Base-by-base conservation (phyloP, 2,888 invertebrate species). In the Bhutanitis thaidina region DNA sequence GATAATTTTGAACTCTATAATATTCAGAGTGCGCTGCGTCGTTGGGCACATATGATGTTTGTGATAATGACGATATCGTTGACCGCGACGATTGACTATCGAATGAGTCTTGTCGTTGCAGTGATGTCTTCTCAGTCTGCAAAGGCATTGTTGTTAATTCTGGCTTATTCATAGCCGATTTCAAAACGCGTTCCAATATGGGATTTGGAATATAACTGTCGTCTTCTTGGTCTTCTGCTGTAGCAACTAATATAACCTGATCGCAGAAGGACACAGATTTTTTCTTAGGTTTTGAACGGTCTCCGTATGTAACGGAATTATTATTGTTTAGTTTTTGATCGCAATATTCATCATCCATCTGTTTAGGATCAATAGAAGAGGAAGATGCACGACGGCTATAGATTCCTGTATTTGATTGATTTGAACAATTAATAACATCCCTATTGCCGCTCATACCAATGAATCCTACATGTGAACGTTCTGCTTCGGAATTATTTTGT, bases 221-320 rank as follows among this genome's bases (percentile, higher is more conserved):
- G 55, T 96, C 96, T 78, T 96, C 96, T 67, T 97, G 95, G 64
- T 97, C 97, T 67, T 97, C 97, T 0, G 97, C 96, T 0, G 97
- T 97, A 3, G 97, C 97, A 9, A 97, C 97, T 49, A 97, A 84
- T 55, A 97, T 97, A 0, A 98, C 97, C 81, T 97, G 96, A 75
- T 97, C 97, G 69, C 97, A 97, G 80, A 98, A 98, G 0, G 97
- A 97, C 3, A 98, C 98, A 52, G 96, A 96, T 78, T 98, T 98
- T 91, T 97, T 97, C 72, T 96, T 96, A 0, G 93, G 92, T 52
- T 94, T 91, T 44, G 92, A 90, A 0, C 85, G 77, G 57, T 92
- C 92, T 9, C 79, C 81, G 53, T 89, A 85, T 0, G 68, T 49
- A 8, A 39, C 10, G 10, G 27, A 49, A 46, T 32, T 71, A 29